Percentiles rank a stretch among this genome's conserved stretches.
Evolutionary conservation across 64 coral and sea anemone genomes (phyloP).

Genomic region (Cladopsammia gracilis): DNA sequence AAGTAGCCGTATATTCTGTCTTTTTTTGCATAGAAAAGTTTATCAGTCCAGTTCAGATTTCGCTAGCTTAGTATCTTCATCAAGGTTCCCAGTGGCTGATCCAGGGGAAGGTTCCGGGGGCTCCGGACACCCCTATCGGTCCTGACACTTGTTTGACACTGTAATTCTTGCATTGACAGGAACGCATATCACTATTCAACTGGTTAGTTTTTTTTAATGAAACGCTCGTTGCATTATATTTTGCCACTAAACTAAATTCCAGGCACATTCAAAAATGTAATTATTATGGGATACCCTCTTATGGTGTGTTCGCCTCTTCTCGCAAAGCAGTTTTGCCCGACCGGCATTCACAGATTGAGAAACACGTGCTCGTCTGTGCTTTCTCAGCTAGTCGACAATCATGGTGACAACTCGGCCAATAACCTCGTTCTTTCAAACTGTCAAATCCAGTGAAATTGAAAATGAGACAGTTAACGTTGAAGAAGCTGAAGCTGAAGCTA

Average conservation of each 20-base stretch:
- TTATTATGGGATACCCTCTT: conserved; percentile 40
- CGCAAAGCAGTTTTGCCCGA: conserved; percentile 23
- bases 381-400: conserved; percentile 48
- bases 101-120: neutral
- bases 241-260: conserved; percentile 63
- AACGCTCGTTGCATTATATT: conserved; percentile 46
- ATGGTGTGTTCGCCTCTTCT: conserved; percentile 47
- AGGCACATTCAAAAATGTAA: conserved; percentile 46
- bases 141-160: conserved; percentile 6
- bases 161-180: conserved; percentile 24
- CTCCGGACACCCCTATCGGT: neutral
- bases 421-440: neutral
- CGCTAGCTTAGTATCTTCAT: too few relatives aligned
- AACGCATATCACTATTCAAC: conserved; percentile 49
- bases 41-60: too few relatives aligned
- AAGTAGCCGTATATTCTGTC: too few relatives aligned
- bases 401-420: conserved; percentile 50
- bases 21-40: too few relatives aligned
- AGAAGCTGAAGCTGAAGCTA: conserved; percentile 11
- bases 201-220: conserved; percentile 38
- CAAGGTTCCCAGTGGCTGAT: too few relatives aligned
- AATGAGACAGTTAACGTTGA: conserved; percentile 5
- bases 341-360: conserved; percentile 20
- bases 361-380: conserved; percentile 24
- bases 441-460: too few relatives aligned